phyloP scores from a whole-genome alignment of 1,140 invertebrate species.

The Penaeus vannamei region DNA sequence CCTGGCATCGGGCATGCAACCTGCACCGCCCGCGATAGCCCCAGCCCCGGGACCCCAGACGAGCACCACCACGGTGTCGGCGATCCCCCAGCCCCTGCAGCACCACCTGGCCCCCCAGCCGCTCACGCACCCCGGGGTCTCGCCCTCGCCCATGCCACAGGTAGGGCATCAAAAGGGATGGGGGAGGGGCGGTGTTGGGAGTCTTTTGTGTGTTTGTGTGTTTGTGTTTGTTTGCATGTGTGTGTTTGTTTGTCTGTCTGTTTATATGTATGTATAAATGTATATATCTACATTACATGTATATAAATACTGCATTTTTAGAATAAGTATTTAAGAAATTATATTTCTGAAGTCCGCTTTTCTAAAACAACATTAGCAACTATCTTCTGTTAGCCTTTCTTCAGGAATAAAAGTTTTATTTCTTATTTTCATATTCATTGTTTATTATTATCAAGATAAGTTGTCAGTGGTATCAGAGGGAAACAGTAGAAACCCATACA shows the following conservation, averaged over 20 bases:
- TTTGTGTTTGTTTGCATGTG: not conserved
- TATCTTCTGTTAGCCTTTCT: too few relatives aligned
- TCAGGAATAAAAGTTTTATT: too few relatives aligned
- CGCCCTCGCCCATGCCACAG: conserved; percentile 69
- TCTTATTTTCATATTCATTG: too few relatives aligned
- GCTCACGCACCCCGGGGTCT: conserved; percentile 66
- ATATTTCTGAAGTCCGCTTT: too few relatives aligned
- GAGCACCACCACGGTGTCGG: conserved; percentile 64
- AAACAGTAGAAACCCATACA: too few relatives aligned
- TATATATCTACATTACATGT: not conserved
- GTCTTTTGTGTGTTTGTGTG: not conserved
- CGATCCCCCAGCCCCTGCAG: conserved; percentile 68
- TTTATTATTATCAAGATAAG: not conserved
- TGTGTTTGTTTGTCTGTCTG: not conserved
- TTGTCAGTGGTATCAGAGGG: not conserved
- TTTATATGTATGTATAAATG: not conserved
- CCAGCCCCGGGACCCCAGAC: conserved; percentile 64
- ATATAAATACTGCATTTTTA: not conserved
- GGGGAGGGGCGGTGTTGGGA: not conserved
- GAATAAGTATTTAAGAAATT: not conserved
- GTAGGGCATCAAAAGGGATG: too few relatives aligned
- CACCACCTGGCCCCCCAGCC: conserved; percentile 67
- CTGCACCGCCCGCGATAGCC: conserved; percentile 64
- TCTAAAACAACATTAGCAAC: too few relatives aligned
- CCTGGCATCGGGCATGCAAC: conserved; percentile 61